These are phyloP conservation scores for Dryococelus australis DNA, from an alignment of 2,888 invertebrate species.

Conservation along the genomic window DNA sequence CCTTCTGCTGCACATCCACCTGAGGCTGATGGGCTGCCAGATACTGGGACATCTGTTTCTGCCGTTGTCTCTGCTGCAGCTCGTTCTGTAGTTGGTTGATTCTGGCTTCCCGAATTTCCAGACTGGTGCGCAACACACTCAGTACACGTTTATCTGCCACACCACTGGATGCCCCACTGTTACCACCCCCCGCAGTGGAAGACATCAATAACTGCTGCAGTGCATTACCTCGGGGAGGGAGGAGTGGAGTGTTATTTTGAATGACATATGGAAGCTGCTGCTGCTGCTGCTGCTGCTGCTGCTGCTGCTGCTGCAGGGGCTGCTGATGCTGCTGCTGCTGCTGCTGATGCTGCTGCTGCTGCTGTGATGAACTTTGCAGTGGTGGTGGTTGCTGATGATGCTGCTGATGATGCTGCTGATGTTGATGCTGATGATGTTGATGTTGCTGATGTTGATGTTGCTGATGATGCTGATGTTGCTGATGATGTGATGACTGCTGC, in stretches of 20 bases:
- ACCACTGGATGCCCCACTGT: conserved; percentile 24
- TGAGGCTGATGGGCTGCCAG: conserved; percentile 46
- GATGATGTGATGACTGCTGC: conserved; percentile 51
- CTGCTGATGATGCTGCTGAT: conserved; percentile 50
- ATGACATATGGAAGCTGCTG: conserved; percentile 9
- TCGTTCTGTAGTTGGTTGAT: conserved; percentile 60
- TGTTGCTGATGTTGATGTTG: conserved; percentile 46
- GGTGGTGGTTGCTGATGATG: conserved; percentile 54
- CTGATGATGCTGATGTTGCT: conserved; percentile 51
- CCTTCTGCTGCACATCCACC: conserved; percentile 27
- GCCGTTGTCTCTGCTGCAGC: conserved; percentile 59
- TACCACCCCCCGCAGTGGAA: conserved; percentile 50
- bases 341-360: conserved; percentile 36
- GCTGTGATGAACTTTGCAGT: conserved; percentile 47
- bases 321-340: neutral
- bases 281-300: conserved; percentile 25
- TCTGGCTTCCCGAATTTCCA: conserved; percentile 68
- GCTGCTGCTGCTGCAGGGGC: neutral
- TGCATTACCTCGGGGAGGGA: conserved; percentile 23
- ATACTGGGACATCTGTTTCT: conserved; percentile 38
- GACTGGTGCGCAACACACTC: conserved; percentile 73
- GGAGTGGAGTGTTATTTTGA: conserved; percentile 12
- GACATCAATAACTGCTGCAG: conserved; percentile 27
- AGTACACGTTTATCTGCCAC: conserved; percentile 75
- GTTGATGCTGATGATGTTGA: conserved; percentile 27